phyloP scores from a whole-genome alignment of 2,888 invertebrate species.

The Bibio marci region DNA sequence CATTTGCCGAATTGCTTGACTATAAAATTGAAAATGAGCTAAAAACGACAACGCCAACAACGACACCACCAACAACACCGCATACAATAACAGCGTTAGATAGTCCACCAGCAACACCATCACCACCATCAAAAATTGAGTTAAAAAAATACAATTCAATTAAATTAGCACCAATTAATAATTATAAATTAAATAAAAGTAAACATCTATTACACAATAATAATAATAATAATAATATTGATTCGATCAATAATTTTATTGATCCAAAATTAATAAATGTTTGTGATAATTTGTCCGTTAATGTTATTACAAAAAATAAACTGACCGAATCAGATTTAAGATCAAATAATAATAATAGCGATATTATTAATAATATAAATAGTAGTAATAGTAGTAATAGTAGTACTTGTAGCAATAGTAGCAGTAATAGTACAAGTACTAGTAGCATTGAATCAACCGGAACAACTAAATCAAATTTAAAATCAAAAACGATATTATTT shows the following conservation, averaged over 20 bases:
- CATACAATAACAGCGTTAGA: slow-evolving; percentile 11
- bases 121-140: slow-evolving; percentile 1
- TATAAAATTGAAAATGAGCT: slow-evolving; percentile 7
- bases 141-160: slow-evolving; percentile 9
- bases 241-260: slow-evolving; percentile 25
- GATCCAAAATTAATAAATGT: slow-evolving; percentile 48
- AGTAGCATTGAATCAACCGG: not conserved
- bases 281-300: slow-evolving; percentile 49
- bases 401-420: not conserved
- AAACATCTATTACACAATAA: slow-evolving; percentile 26
- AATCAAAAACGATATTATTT: slow-evolving; percentile 15
- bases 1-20: slow-evolving; percentile 7
- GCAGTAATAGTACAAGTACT: not conserved
- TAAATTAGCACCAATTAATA: slow-evolving; percentile 9
- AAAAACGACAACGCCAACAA: slow-evolving; percentile 5
- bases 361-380: not conserved
- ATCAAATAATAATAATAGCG: slow-evolving; percentile 6
- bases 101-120: slow-evolving; percentile 3
- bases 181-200: not conserved
- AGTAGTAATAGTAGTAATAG: not conserved
- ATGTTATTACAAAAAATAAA: slow-evolving; percentile 26
- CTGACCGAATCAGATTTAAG: slow-evolving; percentile 15
- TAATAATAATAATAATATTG: slow-evolving; percentile 32
- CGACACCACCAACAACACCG: slow-evolving; percentile 18
- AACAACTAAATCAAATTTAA: not conserved